Conservation (phyloP, 1,140 invertebrate species). For the Episyrphus balteatus region DNA sequence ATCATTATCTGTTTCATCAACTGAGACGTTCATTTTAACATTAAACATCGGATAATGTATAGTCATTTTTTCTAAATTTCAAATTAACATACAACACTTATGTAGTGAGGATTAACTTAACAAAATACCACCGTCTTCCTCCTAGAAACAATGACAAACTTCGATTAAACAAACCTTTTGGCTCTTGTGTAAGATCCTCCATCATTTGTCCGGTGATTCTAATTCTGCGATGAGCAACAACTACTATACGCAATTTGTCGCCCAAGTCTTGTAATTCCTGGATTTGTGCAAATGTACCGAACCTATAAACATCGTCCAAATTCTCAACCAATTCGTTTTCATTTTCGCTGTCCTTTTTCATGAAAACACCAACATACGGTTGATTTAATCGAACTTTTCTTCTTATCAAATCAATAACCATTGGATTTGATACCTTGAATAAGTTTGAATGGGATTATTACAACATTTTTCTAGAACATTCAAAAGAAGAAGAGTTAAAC, state of each 20-base stretch:
- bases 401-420: slow-evolving; percentile 80
- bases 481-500: slow-evolving; percentile 6
- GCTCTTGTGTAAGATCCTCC: slow-evolving; percentile 51
- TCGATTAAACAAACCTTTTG: slow-evolving; percentile 17
- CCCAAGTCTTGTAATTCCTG: slow-evolving; percentile 94
- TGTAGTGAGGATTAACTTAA: neutral
- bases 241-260: slow-evolving; percentile 79
- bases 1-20: slow-evolving; percentile 38
- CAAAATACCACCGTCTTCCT: neutral
- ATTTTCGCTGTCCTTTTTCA: slow-evolving; percentile 86
- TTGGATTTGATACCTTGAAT: slow-evolving; percentile 69
- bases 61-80: slow-evolving; percentile 33
- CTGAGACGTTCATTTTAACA: slow-evolving; percentile 36
- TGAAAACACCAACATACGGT: slow-evolving; percentile 95
- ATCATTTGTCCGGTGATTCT: slow-evolving; percentile 65
- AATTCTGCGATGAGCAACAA: slow-evolving; percentile 87
- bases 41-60: slow-evolving; percentile 37
- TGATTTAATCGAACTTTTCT: slow-evolving; percentile 92
- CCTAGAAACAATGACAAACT: neutral
- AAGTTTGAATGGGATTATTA: neutral
- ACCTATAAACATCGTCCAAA: slow-evolving; percentile 76
- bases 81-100: slow-evolving; percentile 14
- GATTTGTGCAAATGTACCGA: slow-evolving; percentile 97
- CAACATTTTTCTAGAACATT: neutral
- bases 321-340: slow-evolving; percentile 78